phyloP scores from a whole-genome alignment of 1,140 invertebrate genomes.

The Trichoplusia ni region DNA sequence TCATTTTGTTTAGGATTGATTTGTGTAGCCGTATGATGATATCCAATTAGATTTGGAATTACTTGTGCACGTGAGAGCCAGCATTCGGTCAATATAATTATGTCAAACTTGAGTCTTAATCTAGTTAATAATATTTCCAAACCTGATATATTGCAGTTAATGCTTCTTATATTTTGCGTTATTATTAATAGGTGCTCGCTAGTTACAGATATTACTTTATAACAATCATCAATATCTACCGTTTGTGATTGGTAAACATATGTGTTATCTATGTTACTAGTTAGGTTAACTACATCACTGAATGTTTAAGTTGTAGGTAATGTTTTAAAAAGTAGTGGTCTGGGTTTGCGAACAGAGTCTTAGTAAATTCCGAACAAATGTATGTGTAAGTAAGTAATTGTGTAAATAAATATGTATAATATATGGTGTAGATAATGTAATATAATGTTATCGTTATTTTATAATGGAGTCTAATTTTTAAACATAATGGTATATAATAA shows the following conservation, averaged over 20 bases:
- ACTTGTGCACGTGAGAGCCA: not conserved
- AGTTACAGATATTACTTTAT: not conserved
- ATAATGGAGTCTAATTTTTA: no score
- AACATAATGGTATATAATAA: no score
- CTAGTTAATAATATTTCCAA: not conserved
- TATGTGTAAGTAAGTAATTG: no score
- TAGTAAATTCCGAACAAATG: not conserved
- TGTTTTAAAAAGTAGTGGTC: not conserved
- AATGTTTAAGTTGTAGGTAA: not conserved
- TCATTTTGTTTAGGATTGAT: slow-evolving; percentile 33
- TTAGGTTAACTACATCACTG: not conserved
- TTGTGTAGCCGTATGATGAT: not conserved
- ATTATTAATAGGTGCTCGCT: not conserved
- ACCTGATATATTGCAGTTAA: not conserved
- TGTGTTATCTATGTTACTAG: not conserved
- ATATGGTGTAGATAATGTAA: no score
- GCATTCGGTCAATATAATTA: slow-evolving; percentile 1
- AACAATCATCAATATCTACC: not conserved
- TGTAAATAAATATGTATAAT: no score
- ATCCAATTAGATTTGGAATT: not conserved
- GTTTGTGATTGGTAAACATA: not conserved
- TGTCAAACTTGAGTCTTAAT: not conserved
- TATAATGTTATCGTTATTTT: no score
- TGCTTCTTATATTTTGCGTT: not conserved
- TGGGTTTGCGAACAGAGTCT: not conserved